Evolutionary conservation across 2,113 vertebrate species (phyloP), one percentile per base, ranked within the genome.

Genomic region (Pterocles orientalis): DNA sequence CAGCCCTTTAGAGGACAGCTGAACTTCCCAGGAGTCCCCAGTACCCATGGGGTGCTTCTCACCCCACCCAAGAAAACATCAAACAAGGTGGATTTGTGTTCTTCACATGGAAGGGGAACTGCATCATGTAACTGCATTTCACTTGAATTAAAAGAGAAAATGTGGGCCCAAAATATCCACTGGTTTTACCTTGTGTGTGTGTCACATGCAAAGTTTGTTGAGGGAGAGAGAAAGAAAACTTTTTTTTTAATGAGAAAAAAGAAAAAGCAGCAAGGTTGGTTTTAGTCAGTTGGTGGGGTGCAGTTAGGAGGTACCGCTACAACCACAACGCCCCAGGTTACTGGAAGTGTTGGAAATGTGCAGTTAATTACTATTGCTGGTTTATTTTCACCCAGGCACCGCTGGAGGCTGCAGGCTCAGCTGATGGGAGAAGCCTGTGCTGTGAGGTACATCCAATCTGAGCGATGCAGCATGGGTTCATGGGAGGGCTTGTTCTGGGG

Each of bases 391-490:
- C 43, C 26, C 0, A 3, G n/a, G 61, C 15, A 25, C 48, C 57
- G 34, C n/a, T 5, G n/a, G 16, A 84, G 47, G 77, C 39, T 58
- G 20, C 41, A 18, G 7, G 21, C 41, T 41, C 36, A 23, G 69
- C 26, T 20, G 39, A 24, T 6, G 31, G 10, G 25, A 25, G 65
- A 39, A 56, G 33, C 54, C 14, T 3, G 9, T 24, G 34, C 64
- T 33, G 12, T 0, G 0, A 77, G 29, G 24, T 4, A 15, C 26
- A 8, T 20, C 39, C 21, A 45, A 78, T 13, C 18, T 1, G 1
- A 19, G 10, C 4, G 14, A 12, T 0, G 33, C n/a, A 50, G 5
- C 1, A 6, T 0, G 3, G 1, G 18, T 0, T 58, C 58, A 31
- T 3, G 7, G n/a, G 7, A 1, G 14, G 25, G 18, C 14, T 39